Evolutionary conservation across 2,888 invertebrate species (phyloP).

Genomic region (Amphipoea lucens): DNA sequence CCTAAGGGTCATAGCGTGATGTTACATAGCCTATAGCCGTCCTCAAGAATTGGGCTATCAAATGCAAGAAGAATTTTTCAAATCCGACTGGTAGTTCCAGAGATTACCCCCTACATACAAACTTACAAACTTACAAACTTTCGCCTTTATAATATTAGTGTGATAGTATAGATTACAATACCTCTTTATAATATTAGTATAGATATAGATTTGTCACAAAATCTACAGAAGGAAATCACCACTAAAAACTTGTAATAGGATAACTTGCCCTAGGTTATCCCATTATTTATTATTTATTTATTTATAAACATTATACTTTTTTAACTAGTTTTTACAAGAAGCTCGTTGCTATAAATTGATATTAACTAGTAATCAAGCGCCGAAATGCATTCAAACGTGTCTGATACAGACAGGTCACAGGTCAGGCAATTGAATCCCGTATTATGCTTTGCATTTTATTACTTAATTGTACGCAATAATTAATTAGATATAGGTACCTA

Average conservation of each 20-base stretch:
- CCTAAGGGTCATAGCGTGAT: too few relatives aligned
- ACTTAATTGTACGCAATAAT: slow-evolving; percentile 21
- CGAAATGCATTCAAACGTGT: slow-evolving; percentile 30
- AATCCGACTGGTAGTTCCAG: too few relatives aligned
- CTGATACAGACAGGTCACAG: slow-evolving; percentile 44
- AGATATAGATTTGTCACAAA: neutral
- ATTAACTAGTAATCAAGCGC: slow-evolving; percentile 1
- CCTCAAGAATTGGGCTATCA: too few relatives aligned
- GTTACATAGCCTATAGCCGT: too few relatives aligned
- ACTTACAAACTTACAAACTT: too few relatives aligned
- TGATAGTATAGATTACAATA: too few relatives aligned
- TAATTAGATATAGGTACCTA: neutral
- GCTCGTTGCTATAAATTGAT: neutral
- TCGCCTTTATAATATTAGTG: too few relatives aligned
- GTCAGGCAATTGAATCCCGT: slow-evolving; percentile 36
- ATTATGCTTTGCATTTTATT: slow-evolving; percentile 17
- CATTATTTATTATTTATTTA: neutral
- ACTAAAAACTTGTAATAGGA: neutral
- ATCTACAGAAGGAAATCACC: neutral
- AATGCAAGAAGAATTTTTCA: too few relatives aligned
- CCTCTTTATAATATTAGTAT: too few relatives aligned
- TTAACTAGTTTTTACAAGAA: neutral
- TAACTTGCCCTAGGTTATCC: neutral
- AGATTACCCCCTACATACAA: too few relatives aligned
- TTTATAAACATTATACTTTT: neutral